Percentiles rank a stretch among this genome's conserved stretches.
phyloP scores from a whole-genome alignment of 2,888 invertebrate species.

The Neocrepidodera transversa region DNA sequence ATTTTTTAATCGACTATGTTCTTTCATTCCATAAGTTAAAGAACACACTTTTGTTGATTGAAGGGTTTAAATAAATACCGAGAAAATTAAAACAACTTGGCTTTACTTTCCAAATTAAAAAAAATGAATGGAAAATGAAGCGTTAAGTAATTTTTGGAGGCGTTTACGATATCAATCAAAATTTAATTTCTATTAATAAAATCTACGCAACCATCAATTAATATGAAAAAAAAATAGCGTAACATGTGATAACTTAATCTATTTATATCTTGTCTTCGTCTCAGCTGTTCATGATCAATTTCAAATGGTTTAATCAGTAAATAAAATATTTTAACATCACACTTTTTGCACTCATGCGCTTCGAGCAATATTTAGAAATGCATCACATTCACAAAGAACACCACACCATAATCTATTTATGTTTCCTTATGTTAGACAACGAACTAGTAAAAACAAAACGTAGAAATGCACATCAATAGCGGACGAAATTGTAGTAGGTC shows the following conservation, averaged over 20 bases:
- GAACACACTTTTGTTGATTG: no score
- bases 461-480: neutral
- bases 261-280: neutral
- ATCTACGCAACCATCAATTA: neutral
- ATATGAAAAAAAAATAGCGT: neutral
- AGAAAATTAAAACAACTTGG: no score
- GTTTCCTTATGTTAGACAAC: constrained; percentile 1
- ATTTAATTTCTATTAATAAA: neutral
- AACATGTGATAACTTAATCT: neutral
- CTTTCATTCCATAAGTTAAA: no score
- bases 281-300: neutral
- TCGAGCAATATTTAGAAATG: neutral
- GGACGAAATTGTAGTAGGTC: neutral
- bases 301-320: neutral
- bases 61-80: no score
- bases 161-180: neutral
- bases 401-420: neutral
- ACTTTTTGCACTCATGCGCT: neutral
- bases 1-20: no score
- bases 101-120: no score
- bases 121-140: no score
- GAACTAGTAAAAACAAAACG: neutral
- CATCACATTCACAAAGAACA: neutral
- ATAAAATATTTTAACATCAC: neutral
- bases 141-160: constrained; percentile 1